Conservation (phyloP, 2,797 vertebrate species). For the Ctenopoma kingsleyae region DNA sequence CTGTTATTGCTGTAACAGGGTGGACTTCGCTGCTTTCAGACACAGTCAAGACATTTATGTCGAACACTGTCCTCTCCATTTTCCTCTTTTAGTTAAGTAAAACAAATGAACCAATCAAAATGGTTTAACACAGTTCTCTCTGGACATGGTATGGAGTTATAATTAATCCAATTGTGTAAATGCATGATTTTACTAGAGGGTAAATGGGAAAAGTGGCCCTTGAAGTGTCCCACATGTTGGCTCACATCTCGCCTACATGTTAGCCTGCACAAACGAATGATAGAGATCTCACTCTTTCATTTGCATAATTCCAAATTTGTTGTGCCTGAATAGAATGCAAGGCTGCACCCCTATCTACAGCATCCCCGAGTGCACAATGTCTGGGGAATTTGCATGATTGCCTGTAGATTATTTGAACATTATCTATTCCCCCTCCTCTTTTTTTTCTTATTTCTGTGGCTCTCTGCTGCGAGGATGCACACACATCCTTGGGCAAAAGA, state of each 20-base stretch:
- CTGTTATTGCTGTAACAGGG: conserved; percentile 56
- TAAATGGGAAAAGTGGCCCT: conserved; percentile 43
- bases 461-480: conserved; percentile 81
- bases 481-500: conserved; percentile 82
- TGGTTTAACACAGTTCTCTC: conserved; percentile 24
- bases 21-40: conserved; percentile 58
- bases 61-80: conserved; percentile 44
- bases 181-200: conserved; percentile 47
- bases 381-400: conserved; percentile 84
- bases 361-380: conserved; percentile 61
- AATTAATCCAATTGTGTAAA: conserved; percentile 57
- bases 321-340: conserved; percentile 63
- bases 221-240: conserved; percentile 43
- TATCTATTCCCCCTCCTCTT: conserved; percentile 64
- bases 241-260: conserved; percentile 35
- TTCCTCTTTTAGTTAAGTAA: conserved; percentile 44
- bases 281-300: conserved; percentile 63
- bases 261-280: conserved; percentile 42
- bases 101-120: conserved; percentile 48
- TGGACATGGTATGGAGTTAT: conserved; percentile 20
- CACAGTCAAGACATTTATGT: conserved; percentile 60
- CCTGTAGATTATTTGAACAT: conserved; percentile 85
- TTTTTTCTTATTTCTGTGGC: conserved; percentile 66
- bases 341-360: conserved; percentile 62
- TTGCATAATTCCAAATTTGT: conserved; percentile 78